A percentile compares a stretch with the other conserved stretches of the same genome.
Conservation (phyloP, 2,113 vertebrate genomes). For the Xiphophorus maculatus region DNA sequence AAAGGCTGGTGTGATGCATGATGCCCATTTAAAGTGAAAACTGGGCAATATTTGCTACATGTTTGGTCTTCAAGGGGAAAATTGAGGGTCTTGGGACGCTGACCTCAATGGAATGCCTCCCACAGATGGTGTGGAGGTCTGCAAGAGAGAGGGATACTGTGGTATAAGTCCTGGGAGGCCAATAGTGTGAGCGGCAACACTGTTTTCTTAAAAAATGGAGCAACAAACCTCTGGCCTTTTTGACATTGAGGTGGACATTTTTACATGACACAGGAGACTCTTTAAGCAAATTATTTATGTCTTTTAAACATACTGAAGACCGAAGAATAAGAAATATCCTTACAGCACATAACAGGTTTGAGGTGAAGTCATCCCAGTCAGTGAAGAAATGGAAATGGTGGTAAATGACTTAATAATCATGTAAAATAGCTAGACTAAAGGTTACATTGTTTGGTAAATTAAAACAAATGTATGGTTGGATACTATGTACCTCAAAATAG, state of each 20-base stretch:
- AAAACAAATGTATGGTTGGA: neutral
- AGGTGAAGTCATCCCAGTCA: neutral
- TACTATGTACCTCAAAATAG: too few species aligned
- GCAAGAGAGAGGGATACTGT: too few species aligned
- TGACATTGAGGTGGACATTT: slow-evolving; percentile 47
- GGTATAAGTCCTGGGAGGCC: slow-evolving; percentile 34
- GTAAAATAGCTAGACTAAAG: neutral
- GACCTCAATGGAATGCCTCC: slow-evolving; percentile 8
- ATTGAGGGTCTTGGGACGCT: slow-evolving; percentile 47
- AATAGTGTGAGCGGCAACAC: neutral
- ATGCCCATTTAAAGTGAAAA: neutral
- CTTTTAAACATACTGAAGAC: slow-evolving; percentile 1
- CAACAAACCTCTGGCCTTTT: slow-evolving; percentile 50
- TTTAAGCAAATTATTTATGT: slow-evolving; percentile 59
- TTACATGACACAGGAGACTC: slow-evolving; percentile 51
- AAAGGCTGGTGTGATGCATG: neutral
- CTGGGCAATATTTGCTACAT: slow-evolving; percentile 13
- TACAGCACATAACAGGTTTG: neutral
- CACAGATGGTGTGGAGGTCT: too few species aligned
- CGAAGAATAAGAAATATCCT: neutral
- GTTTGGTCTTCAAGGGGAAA: slow-evolving; percentile 12
- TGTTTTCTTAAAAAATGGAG: slow-evolving; percentile 63
- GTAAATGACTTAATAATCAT: neutral
- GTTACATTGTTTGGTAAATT: neutral
- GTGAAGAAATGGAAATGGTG: neutral